These are phyloP conservation scores for Cyrtorhinus lividipennis DNA, from an alignment of 1,140 invertebrate species.

Conservation along the genomic window DNA sequence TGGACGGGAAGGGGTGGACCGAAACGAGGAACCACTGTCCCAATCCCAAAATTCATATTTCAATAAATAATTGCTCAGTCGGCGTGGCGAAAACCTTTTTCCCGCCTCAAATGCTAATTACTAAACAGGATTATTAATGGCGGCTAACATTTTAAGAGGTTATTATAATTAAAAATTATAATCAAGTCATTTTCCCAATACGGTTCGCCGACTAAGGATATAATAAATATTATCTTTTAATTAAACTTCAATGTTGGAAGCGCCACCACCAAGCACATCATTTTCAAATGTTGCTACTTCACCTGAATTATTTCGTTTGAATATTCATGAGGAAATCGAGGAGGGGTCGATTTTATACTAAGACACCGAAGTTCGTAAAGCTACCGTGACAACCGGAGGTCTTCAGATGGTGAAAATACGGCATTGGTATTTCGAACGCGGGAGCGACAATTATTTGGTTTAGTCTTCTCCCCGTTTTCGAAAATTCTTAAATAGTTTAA, in stretches of 20 bases:
- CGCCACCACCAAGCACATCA: not conserved
- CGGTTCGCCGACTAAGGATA: constrained; percentile 5
- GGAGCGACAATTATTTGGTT: too few relatives aligned
- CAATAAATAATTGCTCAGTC: constrained; percentile 15
- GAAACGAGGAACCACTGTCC: constrained; percentile 8
- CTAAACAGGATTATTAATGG: constrained; percentile 17
- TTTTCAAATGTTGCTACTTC: not conserved
- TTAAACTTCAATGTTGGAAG: constrained; percentile 7
- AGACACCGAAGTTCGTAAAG: too few relatives aligned
- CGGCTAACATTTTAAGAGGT: constrained; percentile 3
- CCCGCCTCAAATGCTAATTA: constrained; percentile 15
- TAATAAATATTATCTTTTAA: constrained; percentile 10
- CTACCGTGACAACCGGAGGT: too few relatives aligned
- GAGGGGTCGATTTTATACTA: constrained; percentile 1
- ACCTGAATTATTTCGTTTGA: constrained; percentile 5
- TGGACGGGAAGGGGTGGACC: not conserved
- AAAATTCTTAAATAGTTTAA: too few relatives aligned
- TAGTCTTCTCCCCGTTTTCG: too few relatives aligned
- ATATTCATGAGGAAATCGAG: constrained; percentile 3
- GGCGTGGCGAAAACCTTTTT: constrained; percentile 8
- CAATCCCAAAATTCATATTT: constrained; percentile 16
- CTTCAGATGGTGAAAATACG: too few relatives aligned
- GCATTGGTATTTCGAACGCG: too few relatives aligned
- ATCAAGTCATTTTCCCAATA: constrained; percentile 10
- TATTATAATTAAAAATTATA: constrained; percentile 15